A percentile compares a stretch with the other conserved stretches of the same genome.
These are phyloP conservation scores for Xestoiulus laeticollis DNA, from an alignment of 2,888 invertebrate genomes.

Conservation along the genomic window DNA sequence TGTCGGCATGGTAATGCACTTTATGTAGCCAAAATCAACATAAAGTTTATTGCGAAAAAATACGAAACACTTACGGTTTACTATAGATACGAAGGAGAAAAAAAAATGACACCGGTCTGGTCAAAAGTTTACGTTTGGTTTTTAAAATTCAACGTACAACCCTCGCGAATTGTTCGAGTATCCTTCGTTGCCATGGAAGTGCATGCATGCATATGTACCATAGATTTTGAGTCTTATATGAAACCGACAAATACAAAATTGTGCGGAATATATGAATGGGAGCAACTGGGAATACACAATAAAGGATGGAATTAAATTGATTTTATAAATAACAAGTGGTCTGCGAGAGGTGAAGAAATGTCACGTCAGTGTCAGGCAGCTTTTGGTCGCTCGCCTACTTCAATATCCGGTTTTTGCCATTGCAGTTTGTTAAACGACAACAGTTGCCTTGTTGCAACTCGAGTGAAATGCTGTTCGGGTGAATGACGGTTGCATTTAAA, in stretches of 20 bases:
- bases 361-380: constrained; percentile 36
- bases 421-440: constrained; percentile 39
- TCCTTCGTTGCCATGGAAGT: constrained; percentile 21
- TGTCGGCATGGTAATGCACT: constrained; percentile 31
- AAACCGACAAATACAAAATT: constrained; percentile 29
- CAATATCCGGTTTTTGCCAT: constrained; percentile 45
- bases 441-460: not conserved
- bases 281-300: constrained; percentile 42
- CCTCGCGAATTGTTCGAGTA: not conserved
- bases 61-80: not conserved
- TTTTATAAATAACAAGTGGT: constrained; percentile 49
- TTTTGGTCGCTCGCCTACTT: not conserved
- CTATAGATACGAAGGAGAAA: not conserved
- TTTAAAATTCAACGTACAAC: not conserved
- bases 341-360: constrained; percentile 45
- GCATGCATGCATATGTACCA: not conserved
- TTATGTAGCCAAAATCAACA: not conserved
- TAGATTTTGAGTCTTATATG: not conserved
- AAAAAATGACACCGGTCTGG: not conserved
- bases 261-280: constrained; percentile 35
- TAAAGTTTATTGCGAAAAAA: constrained; percentile 40
- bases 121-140: not conserved
- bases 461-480: constrained; percentile 42
- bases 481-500: constrained; percentile 43
- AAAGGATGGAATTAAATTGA: constrained; percentile 50